Conservation (phyloP, 2,113 vertebrate species). For the Neogale vison region DNA sequence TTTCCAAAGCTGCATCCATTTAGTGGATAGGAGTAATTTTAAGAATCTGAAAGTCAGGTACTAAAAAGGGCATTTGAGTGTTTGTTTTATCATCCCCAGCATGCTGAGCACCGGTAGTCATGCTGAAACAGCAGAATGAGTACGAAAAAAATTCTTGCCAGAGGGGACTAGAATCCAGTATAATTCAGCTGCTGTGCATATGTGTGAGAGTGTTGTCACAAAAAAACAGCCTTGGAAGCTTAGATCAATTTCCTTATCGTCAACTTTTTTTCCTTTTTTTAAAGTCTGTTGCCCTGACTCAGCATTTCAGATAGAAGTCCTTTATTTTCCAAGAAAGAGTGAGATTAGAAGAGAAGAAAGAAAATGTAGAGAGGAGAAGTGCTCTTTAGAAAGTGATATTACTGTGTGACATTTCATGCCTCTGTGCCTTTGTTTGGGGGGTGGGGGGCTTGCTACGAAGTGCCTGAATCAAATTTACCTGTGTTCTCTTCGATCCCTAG, state of each 20-base stretch:
- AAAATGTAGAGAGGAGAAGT: neutral
- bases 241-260: constrained; percentile 52
- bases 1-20: neutral
- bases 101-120: neutral
- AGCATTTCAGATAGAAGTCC: constrained; percentile 46
- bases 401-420: constrained; percentile 2
- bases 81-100: constrained; percentile 4
- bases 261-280: neutral
- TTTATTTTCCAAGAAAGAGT: constrained; percentile 44
- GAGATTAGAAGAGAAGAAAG: constrained; percentile 25
- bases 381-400: neutral
- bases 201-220: constrained; percentile 4
- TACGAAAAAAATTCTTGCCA: constrained; percentile 40
- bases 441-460: neutral
- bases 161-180: neutral
- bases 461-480: constrained; percentile 56
- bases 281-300: constrained; percentile 40
- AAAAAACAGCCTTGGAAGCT: constrained; percentile 21
- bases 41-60: constrained; percentile 25
- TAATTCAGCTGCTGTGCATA: constrained; percentile 47
- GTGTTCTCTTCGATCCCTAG: constrained; percentile 84
- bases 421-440: constrained; percentile 6
- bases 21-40: neutral
- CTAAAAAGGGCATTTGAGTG: neutral
- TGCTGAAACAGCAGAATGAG: constrained; percentile 59